Conservation (phyloP, 2,888 invertebrate species). For the Fissipunctia ypsillon region DNA sequence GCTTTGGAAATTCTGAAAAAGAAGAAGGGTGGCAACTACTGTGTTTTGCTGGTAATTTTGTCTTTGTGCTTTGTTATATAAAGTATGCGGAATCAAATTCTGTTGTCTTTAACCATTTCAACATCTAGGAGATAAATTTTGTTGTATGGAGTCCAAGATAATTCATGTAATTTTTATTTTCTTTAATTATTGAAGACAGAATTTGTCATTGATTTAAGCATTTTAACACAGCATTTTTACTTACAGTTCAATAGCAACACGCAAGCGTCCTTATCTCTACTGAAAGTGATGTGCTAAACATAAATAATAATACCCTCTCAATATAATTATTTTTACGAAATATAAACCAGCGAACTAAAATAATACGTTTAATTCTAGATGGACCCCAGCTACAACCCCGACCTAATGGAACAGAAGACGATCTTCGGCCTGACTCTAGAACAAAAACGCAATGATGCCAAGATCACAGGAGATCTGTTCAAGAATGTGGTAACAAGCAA, state of each 20-base stretch:
- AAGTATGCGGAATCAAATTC: neutral
- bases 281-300: neutral
- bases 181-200: neutral
- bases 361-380: constrained; percentile 90
- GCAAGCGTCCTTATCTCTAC: neutral
- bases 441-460: constrained; percentile 96
- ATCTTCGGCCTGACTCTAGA: constrained; percentile 91
- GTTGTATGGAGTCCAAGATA: neutral
- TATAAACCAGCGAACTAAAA: neutral
- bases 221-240: neutral
- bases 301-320: neutral
- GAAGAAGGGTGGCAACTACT: constrained; percentile 98
- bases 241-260: neutral
- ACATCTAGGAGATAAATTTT: neutral
- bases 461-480: constrained; percentile 94
- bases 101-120: neutral
- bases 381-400: constrained; percentile 96
- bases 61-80: neutral
- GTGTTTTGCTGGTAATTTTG: constrained; percentile 93
- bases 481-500: constrained; percentile 94
- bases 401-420: constrained; percentile 93
- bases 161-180: neutral
- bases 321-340: neutral
- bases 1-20: constrained; percentile 97
- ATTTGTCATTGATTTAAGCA: neutral